phyloP scores from a whole-genome alignment of 2,888 invertebrate genomes.

The Petrophora chlorosata region DNA sequence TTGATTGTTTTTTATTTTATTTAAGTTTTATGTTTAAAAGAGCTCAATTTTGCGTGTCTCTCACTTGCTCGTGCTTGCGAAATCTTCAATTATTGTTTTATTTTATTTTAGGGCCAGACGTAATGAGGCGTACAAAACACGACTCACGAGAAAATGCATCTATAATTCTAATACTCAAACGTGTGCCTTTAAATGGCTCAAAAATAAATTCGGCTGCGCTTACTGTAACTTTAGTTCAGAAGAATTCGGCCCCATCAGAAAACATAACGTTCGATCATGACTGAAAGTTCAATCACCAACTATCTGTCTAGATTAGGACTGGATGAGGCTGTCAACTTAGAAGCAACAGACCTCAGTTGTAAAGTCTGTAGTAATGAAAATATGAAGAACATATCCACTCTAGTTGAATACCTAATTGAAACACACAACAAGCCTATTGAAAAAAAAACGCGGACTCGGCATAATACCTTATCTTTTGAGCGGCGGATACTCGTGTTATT shows the following conservation, averaged over 20 bases:
- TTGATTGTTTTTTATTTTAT: too few relatives aligned
- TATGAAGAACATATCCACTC: not conserved
- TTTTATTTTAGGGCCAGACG: constrained; percentile 13
- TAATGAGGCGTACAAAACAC: too few relatives aligned
- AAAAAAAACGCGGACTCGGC: constrained; percentile 3
- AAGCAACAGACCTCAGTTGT: constrained; percentile 13
- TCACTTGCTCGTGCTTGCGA: too few relatives aligned
- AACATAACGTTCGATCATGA: too few relatives aligned
- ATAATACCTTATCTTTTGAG: constrained; percentile 7
- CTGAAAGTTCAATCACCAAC: too few relatives aligned
- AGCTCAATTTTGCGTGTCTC: too few relatives aligned
- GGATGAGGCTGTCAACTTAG: not conserved
- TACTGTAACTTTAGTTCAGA: constrained; percentile 47
- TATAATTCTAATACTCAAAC: constrained; percentile 64
- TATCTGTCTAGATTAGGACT: not conserved
- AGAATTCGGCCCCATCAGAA: constrained; percentile 4
- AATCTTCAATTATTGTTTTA: too few relatives aligned
- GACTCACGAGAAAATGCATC: constrained; percentile 61
- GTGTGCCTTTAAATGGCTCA: constrained; percentile 64
- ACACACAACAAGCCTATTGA: constrained; percentile 2
- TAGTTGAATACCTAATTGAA: constrained; percentile 17
- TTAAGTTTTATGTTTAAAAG: too few relatives aligned
- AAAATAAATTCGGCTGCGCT: constrained; percentile 64
- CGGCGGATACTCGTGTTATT: not conserved
- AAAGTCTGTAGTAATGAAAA: constrained; percentile 3